Conservation (phyloP, 2,888 invertebrate genomes). For the Ephialtes manifestator region DNA sequence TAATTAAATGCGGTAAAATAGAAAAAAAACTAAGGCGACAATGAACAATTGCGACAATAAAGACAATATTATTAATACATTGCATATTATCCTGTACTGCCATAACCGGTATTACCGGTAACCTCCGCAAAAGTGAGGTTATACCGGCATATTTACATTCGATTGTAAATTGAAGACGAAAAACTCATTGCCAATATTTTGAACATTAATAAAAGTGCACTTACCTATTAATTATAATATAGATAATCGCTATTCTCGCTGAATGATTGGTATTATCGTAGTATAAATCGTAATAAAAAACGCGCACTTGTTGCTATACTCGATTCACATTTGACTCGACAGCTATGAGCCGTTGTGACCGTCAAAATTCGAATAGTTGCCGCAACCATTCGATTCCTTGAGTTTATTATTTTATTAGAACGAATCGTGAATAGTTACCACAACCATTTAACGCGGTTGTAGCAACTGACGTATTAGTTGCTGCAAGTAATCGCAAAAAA, state of each 20-base stretch:
- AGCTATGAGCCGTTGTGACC: too few species aligned
- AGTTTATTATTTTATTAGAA: neutral
- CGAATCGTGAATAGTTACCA: neutral
- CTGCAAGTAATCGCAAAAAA: neutral
- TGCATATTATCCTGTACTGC: neutral
- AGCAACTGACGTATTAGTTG: neutral
- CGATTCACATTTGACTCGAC: too few species aligned
- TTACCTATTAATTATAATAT: neutral
- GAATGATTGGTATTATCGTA: too few species aligned
- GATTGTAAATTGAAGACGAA: neutral
- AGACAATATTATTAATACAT: slow-evolving; percentile 7
- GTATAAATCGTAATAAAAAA: too few species aligned
- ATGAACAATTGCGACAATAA: neutral
- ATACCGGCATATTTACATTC: slow-evolving; percentile 1
- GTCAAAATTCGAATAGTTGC: too few species aligned
- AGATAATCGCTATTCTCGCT: too few species aligned
- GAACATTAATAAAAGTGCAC: neutral
- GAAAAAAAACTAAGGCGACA: too few species aligned
- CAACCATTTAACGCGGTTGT: neutral
- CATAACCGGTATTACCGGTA: slow-evolving; percentile 10
- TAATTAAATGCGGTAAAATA: too few species aligned
- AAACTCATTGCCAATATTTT: slow-evolving; percentile 4
- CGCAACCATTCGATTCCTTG: too few species aligned
- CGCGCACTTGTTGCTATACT: too few species aligned
- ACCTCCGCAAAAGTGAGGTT: slow-evolving; percentile 11